phyloP scores from a whole-genome alignment of 2,113 vertebrate species.

The Saccopteryx leptura region DNA sequence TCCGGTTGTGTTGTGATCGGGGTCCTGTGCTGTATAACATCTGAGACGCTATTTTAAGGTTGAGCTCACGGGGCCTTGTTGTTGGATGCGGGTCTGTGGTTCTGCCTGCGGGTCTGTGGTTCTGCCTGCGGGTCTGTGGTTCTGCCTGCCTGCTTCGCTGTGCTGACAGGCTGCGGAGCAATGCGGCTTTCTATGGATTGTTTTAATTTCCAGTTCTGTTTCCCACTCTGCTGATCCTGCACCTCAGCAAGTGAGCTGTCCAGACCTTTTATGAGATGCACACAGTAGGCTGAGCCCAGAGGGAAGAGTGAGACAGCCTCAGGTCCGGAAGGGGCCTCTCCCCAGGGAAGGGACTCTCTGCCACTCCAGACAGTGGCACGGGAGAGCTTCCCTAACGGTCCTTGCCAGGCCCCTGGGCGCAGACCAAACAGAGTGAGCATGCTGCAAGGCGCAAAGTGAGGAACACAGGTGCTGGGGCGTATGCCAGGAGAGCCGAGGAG shows the following conservation, averaged over 20 bases:
- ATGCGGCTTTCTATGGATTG: background rate
- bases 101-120: background rate
- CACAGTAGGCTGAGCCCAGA: background rate
- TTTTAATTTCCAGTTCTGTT: background rate
- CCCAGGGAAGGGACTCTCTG: background rate
- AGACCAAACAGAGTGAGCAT: background rate
- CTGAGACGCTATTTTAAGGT: background rate
- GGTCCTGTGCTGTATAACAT: background rate
- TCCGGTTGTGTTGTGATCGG: background rate
- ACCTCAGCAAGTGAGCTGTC: rapidly evolving
- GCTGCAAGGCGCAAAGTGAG: background rate
- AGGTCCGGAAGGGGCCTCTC: background rate
- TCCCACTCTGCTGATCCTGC: background rate
- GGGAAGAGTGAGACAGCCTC: background rate
- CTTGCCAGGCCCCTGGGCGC: background rate
- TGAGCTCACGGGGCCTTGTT: background rate
- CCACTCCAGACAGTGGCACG: background rate
- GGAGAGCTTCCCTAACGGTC: background rate
- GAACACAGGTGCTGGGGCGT: background rate
- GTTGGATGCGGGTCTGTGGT: background rate
- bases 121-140: background rate
- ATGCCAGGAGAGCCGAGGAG: background rate
- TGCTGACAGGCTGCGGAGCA: background rate
- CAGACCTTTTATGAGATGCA: background rate
- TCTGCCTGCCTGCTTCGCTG: background rate